Conservation (phyloP, 2,113 vertebrate species). For the Brevimyrus niger region DNA sequence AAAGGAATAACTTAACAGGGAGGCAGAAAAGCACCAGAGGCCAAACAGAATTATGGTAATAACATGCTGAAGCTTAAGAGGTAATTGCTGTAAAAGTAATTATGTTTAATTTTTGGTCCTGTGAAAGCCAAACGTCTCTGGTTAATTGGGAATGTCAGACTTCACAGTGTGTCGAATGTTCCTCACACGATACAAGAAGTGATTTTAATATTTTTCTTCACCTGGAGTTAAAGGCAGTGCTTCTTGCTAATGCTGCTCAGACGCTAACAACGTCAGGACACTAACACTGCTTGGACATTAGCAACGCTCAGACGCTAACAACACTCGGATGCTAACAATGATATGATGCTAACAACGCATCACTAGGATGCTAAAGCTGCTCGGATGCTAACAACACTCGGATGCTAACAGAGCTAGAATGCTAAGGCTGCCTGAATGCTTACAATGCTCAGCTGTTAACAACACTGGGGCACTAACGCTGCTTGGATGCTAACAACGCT, state of each 20-base stretch:
- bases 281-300: not conserved
- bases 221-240: not conserved
- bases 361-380: not conserved
- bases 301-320: not conserved
- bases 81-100: constrained; percentile 12
- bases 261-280: not conserved
- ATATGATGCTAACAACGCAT: not conserved
- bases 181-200: not conserved
- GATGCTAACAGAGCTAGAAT: not conserved
- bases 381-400: not conserved
- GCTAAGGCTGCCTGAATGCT: not conserved
- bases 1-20: not conserved
- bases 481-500: not conserved
- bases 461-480: not conserved
- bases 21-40: not conserved
- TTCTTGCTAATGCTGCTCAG: not conserved
- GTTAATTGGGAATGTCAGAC: not conserved
- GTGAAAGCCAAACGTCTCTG: not conserved
- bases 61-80: not conserved
- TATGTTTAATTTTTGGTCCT: constrained; percentile 11
- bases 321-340: not conserved
- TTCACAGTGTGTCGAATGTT: not conserved
- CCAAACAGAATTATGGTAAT: not conserved
- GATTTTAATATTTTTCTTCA: not conserved
- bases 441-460: not conserved